Evolutionary conservation across 1,140 invertebrate genomes (phyloP).

Genomic region (Achatina immaculata): DNA sequence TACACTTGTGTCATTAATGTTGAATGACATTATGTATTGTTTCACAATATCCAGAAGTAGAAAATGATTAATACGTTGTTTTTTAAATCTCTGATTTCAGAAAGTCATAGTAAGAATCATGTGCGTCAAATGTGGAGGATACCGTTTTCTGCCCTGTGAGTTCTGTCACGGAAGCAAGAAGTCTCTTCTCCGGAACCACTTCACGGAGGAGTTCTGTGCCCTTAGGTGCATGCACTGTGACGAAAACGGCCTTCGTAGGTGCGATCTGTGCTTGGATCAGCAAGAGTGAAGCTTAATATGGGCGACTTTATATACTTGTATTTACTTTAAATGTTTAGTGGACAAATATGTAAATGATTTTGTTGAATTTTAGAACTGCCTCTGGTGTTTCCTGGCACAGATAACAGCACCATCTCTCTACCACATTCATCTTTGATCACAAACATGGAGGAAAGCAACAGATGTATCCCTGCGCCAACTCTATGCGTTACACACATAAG

Average conservation of each 20-base stretch:
- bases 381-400: no score
- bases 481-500: no score
- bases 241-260: conserved; percentile 90
- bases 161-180: conserved; percentile 96
- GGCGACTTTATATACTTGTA: background rate
- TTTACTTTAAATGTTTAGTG: background rate
- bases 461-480: no score
- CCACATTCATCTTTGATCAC: no score
- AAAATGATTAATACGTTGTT: background rate
- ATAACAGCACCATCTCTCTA: no score
- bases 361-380: no score
- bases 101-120: conserved; percentile 82
- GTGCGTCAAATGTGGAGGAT: conserved; percentile 91
- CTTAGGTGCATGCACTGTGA: conserved; percentile 97
- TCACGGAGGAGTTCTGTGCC: conserved; percentile 92
- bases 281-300: conserved; percentile 65
- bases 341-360: background rate
- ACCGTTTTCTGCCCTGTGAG: conserved; percentile 87
- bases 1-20: no score
- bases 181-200: conserved; percentile 92
- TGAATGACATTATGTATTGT: no score
- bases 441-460: no score
- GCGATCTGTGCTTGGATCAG: conserved; percentile 79
- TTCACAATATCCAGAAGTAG: no score
- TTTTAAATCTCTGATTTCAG: conserved; percentile 61